Percentiles rank a stretch among this genome's conserved stretches.
Evolutionary conservation across 2,797 vertebrate genomes (phyloP).

Genomic region (Gallinago nigripennis): DNA sequence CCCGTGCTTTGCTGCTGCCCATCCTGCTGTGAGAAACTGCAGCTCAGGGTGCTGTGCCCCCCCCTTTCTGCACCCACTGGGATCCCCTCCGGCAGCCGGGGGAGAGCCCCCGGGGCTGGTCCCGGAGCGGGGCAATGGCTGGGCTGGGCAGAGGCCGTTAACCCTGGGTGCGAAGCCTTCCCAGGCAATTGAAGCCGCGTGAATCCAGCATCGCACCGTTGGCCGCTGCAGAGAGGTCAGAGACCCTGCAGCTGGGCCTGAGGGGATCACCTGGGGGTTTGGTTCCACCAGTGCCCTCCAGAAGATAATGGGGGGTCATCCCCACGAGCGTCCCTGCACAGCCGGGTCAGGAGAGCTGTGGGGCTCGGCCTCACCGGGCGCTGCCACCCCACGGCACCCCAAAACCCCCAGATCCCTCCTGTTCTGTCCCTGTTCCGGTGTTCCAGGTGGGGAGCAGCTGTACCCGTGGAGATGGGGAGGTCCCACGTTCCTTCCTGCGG

Average conservation of each 20-base stretch:
- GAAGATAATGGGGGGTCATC: neutral
- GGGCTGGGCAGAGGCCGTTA: rapidly evolving
- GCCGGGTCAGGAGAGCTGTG: neutral
- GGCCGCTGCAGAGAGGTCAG: neutral
- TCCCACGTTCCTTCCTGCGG: neutral
- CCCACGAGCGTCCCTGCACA: neutral
- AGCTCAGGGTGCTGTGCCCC: neutral
- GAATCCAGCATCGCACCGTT: neutral
- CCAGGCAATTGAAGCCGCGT: neutral
- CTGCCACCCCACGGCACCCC: neutral
- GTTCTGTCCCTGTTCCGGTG: rapidly evolving
- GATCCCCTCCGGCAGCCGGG: neutral
- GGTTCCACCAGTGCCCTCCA: neutral
- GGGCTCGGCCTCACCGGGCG: rapidly evolving
- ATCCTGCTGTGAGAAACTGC: rapidly evolving
- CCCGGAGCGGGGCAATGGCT: rapidly evolving
- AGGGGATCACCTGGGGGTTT: neutral
- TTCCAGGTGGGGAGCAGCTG: rapidly evolving
- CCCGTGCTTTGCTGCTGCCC: rapidly evolving
- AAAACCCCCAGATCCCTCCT: neutral
- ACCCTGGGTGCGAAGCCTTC: neutral
- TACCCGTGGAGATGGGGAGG: neutral
- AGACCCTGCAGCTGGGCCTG: neutral
- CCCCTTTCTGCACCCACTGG: rapidly evolving
- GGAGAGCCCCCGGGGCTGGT: neutral